A percentile compares a stretch with the other conserved stretches of the same genome.
Evolutionary conservation across 2,888 invertebrate genomes (phyloP).

Genomic region (Catocala sponsa): DNA sequence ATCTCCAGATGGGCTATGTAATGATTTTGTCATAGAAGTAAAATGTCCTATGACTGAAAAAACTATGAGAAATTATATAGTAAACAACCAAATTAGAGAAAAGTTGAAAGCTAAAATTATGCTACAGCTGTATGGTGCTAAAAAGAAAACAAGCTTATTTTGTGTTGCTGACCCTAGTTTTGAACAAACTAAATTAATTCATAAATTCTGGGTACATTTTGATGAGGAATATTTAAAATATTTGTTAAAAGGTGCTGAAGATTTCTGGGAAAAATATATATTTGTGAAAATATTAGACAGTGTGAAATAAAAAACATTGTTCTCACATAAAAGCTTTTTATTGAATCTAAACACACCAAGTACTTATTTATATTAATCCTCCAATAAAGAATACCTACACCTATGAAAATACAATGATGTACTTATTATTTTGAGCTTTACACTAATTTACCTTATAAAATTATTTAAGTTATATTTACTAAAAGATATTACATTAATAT

Average conservation of each 20-base stretch:
- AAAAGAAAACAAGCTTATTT: constrained; percentile 15
- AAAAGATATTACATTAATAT: too few species aligned
- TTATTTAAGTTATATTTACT: too few species aligned
- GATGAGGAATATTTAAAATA: constrained; percentile 2
- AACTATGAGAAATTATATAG: constrained; percentile 17
- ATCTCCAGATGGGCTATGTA: constrained; percentile 16
- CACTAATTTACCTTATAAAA: too few species aligned
- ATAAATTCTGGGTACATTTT: constrained; percentile 13
- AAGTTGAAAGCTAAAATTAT: constrained; percentile 20
- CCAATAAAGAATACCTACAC: too few species aligned
- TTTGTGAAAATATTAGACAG: constrained; percentile 7
- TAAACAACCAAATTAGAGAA: constrained; percentile 8
- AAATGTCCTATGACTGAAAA: constrained; percentile 19
- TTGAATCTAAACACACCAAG: neutral
- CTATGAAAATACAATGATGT: too few species aligned
- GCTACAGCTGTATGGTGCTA: constrained; percentile 18
- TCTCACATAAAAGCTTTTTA: neutral
- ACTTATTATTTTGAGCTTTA: too few species aligned
- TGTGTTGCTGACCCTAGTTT: constrained; percentile 17
- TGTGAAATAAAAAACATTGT: constrained; percentile 14
- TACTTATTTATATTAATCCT: neutral
- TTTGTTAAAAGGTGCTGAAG: constrained; percentile 13
- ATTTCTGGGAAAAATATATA: constrained; percentile 16
- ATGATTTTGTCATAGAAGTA: constrained; percentile 17
- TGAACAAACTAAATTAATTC: constrained; percentile 13